Conservation (phyloP, 2,113 vertebrate genomes). For the Laterallus jamaicensis region DNA sequence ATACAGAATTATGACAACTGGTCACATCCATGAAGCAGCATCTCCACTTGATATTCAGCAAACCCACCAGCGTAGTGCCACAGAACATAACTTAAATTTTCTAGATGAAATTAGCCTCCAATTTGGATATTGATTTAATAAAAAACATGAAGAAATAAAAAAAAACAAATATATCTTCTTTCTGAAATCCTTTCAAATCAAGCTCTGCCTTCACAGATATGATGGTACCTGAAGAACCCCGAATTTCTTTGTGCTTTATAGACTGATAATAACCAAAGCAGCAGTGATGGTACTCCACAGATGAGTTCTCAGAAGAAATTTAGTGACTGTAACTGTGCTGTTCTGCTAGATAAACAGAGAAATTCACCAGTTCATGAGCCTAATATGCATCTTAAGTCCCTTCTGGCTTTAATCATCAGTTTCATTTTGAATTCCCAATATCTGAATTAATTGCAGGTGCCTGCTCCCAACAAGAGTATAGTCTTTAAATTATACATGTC, state of each 20-base stretch:
- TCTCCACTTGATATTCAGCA: not conserved
- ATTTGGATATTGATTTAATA: not conserved
- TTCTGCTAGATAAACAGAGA: not conserved
- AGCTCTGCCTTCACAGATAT: not conserved
- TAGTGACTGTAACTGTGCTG: not conserved
- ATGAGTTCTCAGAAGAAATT: not conserved
- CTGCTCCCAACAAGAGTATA: conserved; percentile 57
- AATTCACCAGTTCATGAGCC: not conserved
- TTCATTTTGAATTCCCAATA: conserved; percentile 62
- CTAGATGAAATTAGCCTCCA: not conserved
- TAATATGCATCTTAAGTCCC: conserved; percentile 31
- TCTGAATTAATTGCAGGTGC: conserved; percentile 72
- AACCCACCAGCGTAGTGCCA: rapidly evolving
- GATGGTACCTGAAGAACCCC: not conserved
- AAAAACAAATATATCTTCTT: not conserved
- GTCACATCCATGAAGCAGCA: not conserved
- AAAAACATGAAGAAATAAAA: not conserved
- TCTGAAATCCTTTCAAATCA: not conserved
- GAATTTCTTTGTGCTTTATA: not conserved
- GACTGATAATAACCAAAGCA: not conserved
- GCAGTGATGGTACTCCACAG: not conserved
- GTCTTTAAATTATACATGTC: conserved; percentile 70
- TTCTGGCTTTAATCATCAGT: conserved; percentile 65
- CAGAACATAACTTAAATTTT: not conserved
- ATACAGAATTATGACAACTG: not conserved